Conservation (phyloP, 1,140 invertebrate species). For the Megathymus violae region DNA sequence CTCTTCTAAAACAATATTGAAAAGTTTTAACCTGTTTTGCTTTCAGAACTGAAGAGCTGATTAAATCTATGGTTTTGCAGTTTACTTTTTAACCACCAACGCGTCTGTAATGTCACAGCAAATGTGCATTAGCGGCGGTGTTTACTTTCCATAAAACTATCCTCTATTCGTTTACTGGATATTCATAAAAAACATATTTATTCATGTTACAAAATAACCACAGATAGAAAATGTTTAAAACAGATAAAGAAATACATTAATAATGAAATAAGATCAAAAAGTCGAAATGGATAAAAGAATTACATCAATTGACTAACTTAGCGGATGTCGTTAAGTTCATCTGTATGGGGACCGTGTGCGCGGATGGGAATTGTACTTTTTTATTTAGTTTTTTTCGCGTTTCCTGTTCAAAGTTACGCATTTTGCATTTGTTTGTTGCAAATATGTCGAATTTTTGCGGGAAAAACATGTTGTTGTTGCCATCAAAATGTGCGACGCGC, state of each 20-base stretch:
- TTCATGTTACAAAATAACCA: neutral
- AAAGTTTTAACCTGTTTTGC: too few relatives aligned
- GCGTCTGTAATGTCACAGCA: too few relatives aligned
- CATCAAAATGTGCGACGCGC: slow-evolving; percentile 30
- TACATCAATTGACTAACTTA: slow-evolving; percentile 14
- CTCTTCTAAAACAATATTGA: too few relatives aligned
- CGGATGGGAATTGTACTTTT: slow-evolving; percentile 26
- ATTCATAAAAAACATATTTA: neutral
- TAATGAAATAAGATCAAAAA: slow-evolving; percentile 6
- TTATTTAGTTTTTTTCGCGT: slow-evolving; percentile 28
- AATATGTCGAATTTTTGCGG: slow-evolving; percentile 12
- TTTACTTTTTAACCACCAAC: too few relatives aligned
- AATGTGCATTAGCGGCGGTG: too few relatives aligned
- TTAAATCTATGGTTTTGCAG: too few relatives aligned
- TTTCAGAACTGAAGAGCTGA: too few relatives aligned
- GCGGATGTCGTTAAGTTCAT: slow-evolving; percentile 23
- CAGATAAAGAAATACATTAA: neutral
- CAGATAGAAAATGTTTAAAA: neutral
- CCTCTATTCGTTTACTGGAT: too few relatives aligned
- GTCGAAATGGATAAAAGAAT: slow-evolving; percentile 8
- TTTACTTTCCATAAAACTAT: too few relatives aligned
- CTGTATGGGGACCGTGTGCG: slow-evolving; percentile 26
- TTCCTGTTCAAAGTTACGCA: slow-evolving; percentile 31
- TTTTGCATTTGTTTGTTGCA: slow-evolving; percentile 26
- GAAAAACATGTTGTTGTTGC: slow-evolving; percentile 20